A percentile compares a stretch with the other conserved stretches of the same genome.
These are phyloP conservation scores for Semnopithecus entellus DNA, from an alignment of 2,113 vertebrate genomes.

Conservation along the genomic window DNA sequence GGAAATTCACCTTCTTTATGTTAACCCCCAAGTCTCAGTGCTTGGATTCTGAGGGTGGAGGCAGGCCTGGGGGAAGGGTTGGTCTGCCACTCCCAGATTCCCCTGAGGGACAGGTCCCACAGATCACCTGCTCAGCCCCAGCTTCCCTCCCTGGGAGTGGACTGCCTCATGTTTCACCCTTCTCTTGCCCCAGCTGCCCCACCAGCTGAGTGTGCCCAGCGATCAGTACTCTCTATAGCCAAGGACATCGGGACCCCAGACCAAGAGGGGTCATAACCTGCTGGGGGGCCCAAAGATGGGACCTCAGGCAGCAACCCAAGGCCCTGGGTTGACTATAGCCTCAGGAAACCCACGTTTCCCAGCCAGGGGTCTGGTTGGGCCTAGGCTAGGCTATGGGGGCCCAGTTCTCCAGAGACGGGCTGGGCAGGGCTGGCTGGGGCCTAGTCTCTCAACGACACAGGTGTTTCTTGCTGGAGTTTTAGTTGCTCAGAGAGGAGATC, in stretches of 20 bases:
- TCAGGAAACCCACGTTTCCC: neutral
- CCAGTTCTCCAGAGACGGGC: neutral
- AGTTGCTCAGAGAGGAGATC: neutral
- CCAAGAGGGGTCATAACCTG: neutral
- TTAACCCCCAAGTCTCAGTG: too few relatives aligned
- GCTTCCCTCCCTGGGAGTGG: neutral
- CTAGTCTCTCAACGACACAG: neutral
- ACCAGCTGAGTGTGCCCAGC: neutral
- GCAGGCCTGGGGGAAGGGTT: neutral
- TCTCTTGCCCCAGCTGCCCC: neutral
- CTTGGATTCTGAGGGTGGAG: neutral
- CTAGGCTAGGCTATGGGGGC: neutral
- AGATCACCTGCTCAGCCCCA: neutral
- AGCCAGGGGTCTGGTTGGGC: neutral
- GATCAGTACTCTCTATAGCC: neutral
- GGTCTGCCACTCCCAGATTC: neutral
- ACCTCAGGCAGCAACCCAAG: neutral
- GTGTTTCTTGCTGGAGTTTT: neutral
- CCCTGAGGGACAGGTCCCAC: neutral
- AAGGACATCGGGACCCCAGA: neutral
- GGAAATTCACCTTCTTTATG: neutral
- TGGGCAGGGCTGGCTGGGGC: neutral
- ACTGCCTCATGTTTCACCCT: neutral
- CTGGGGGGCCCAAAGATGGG: neutral
- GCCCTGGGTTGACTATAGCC: neutral